These are phyloP conservation scores for Noturus placidus DNA, from an alignment of 2,113 vertebrate species.

Conservation along the genomic window DNA sequence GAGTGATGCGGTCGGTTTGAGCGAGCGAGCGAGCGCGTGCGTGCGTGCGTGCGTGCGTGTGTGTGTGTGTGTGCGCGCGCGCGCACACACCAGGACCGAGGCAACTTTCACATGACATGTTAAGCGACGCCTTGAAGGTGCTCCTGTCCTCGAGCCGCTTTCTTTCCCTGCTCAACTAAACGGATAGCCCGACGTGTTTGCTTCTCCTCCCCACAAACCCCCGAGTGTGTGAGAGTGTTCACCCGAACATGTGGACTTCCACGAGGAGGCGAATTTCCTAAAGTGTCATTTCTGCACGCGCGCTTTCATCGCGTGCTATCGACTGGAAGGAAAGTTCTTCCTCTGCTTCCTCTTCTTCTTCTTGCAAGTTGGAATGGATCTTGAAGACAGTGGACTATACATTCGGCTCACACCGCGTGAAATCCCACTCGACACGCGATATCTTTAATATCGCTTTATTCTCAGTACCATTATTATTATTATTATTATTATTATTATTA, in stretches of 20 bases:
- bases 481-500: too few relatives aligned
- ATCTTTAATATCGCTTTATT: slow-evolving; percentile 6
- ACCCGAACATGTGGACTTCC: neutral
- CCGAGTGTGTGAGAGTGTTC: neutral
- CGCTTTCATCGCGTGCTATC: neutral
- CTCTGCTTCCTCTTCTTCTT: neutral
- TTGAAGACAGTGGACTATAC: slow-evolving; percentile 33
- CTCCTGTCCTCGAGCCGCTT: neutral
- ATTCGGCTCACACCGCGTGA: slow-evolving; percentile 24
- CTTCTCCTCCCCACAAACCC: neutral
- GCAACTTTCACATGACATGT: slow-evolving; percentile 33
- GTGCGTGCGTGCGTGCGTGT: neutral
- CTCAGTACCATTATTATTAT: neutral
- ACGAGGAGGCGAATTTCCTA: neutral
- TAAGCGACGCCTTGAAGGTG: neutral
- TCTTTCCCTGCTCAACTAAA: neutral
- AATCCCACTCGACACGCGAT: slow-evolving; percentile 22
- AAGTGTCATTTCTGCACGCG: neutral
- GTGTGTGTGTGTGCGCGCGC: neutral
- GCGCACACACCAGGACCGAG: neutral
- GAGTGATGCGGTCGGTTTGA: neutral
- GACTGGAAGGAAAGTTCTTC: slow-evolving; percentile 49
- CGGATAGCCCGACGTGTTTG: neutral
- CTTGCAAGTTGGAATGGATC: slow-evolving; percentile 49
- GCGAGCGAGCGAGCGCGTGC: neutral